phyloP scores from a whole-genome alignment of 2,797 vertebrate species.

The Pipistrellus pygmaeus region DNA sequence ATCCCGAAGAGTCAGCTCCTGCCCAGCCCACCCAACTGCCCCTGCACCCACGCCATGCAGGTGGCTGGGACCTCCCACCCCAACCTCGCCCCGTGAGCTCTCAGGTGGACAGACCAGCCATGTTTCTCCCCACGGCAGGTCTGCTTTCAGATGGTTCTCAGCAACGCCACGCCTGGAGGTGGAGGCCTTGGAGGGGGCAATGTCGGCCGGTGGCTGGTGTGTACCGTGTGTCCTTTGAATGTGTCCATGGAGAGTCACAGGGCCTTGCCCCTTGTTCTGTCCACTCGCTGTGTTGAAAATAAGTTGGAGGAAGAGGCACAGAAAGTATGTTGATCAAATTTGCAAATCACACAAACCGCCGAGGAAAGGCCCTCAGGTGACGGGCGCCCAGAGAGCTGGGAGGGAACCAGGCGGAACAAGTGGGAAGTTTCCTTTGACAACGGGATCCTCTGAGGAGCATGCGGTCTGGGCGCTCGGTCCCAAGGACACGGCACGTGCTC shows the following conservation, averaged over 20 bases:
- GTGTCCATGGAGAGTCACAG: background rate
- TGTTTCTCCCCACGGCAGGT: background rate
- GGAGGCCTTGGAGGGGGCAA: background rate
- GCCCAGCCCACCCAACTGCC: background rate
- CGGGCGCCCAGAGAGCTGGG: background rate
- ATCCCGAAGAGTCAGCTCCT: background rate
- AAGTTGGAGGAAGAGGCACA: background rate
- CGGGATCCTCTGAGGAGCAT: fast-evolving
- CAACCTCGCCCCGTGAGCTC: background rate
- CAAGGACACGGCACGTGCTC: background rate
- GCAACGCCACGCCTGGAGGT: background rate
- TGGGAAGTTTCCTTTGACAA: background rate
- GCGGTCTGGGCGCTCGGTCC: background rate
- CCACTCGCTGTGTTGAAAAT: background rate
- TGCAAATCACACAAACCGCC: background rate
- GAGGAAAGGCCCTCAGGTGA: background rate
- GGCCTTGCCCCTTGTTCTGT: background rate
- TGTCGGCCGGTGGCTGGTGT: background rate
- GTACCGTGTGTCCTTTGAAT: background rate
- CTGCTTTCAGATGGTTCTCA: background rate
- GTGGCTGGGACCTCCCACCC: no score
- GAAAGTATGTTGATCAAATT: background rate
- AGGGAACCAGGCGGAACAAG: no score
- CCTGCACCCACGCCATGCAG: no score
- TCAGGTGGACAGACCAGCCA: background rate